Evolutionary conservation across 2,113 vertebrate species (phyloP), one percentile per base, ranked within the genome.

Genomic region (Spilogale gracilis): DNA sequence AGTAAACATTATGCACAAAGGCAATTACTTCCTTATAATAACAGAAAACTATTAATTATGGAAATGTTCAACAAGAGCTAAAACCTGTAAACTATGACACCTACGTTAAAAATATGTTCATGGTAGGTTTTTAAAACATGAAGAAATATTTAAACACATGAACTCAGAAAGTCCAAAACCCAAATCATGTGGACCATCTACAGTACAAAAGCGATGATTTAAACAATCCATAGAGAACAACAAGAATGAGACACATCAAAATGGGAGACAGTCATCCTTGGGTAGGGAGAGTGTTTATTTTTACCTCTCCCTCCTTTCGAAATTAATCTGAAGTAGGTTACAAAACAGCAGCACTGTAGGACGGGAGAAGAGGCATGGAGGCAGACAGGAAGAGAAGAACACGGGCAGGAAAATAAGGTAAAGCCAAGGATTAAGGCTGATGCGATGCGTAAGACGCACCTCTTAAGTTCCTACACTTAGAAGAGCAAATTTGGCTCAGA

Each of bases 201-300:
- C 20, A 13, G 11, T n/a, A n/a, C 7, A 52, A 93, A 78, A n/a
- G 79, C 65, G 38, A 67, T 3, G 0, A 6, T 9, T 58, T 52
- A 71, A 83, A 83, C 85, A 71, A 71, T 58, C 38, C 97, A 45
- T 18, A 65, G 90, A 45, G 45, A 96, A 50, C 93, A 79, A 25
- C 2, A 1, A 60, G 38, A 54, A 71, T 1, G 14, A 61, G 45
- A 45, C 56, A 9, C n/a, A 56, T 38, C 60, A 45, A 69, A 93
- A 25, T 6, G 21, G 20, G 60, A 84, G 58, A 21, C 63, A 25
- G 10, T 60, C 13, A 17, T 25, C 60, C 73, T n/a, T 0, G 43
- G 69, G n/a, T 7, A 61, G 20, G 0, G 32, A 52, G 43, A 20
- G 9, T 21, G 14, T 65, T 61, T 21, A 16, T 73, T 61, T 78